Conservation (phyloP, 1,140 invertebrate species). For the Tetramorium alpestre region DNA sequence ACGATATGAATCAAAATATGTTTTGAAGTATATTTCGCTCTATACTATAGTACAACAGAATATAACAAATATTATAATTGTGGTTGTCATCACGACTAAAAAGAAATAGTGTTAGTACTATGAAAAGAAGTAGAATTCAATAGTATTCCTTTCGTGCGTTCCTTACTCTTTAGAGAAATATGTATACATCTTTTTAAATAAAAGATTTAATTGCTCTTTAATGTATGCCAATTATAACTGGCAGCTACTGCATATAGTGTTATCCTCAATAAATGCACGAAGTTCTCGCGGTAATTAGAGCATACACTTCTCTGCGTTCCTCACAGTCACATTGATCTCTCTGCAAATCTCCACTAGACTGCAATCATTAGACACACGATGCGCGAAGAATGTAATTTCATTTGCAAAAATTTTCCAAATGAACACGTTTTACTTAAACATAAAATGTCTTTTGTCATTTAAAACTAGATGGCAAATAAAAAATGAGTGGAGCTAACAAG, state of each 20-base stretch:
- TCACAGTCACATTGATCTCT: slow-evolving; percentile 10
- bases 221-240: slow-evolving; percentile 64
- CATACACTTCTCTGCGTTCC: slow-evolving; percentile 71
- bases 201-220: slow-evolving; percentile 60
- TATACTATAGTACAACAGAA: not conserved
- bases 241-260: slow-evolving; percentile 29
- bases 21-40: not conserved
- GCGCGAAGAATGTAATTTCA: slow-evolving; percentile 1
- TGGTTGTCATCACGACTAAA: not conserved
- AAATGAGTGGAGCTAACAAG: not conserved
- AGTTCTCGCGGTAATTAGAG: slow-evolving; percentile 74
- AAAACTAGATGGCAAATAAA: not conserved
- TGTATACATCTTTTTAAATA: slow-evolving; percentile 40
- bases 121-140: not conserved
- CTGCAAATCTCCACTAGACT: slow-evolving; percentile 7
- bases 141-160: not conserved
- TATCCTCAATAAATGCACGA: slow-evolving; percentile 32
- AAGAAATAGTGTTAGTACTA: not conserved
- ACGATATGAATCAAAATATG: not conserved
- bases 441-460: not conserved
- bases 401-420: not conserved
- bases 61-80: not conserved
- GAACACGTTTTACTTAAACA: not conserved
- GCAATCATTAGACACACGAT: not conserved
- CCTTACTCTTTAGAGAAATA: slow-evolving; percentile 9